Conservation (phyloP, 2,113 vertebrate genomes). For the Cottus gobio region DNA sequence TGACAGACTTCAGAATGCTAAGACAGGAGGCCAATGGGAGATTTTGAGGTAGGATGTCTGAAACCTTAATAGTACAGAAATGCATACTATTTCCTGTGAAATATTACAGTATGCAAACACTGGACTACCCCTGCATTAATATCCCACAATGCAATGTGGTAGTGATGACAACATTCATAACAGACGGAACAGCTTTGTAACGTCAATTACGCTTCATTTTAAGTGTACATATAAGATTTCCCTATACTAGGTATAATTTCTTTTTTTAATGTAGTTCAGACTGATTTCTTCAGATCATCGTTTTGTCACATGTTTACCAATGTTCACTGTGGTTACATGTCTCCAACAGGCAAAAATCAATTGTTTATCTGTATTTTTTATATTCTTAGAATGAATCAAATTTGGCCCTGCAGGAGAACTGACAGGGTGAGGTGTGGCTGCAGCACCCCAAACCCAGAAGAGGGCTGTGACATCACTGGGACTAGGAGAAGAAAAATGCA, state of each 20-base stretch:
- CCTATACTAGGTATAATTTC: neutral
- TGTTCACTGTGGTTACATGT: neutral
- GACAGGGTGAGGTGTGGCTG: slow-evolving; percentile 1
- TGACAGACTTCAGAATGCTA: neutral
- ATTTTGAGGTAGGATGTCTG: neutral
- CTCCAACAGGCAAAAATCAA: slow-evolving; percentile 6
- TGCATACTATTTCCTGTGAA: neutral
- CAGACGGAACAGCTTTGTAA: neutral
- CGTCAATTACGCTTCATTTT: neutral
- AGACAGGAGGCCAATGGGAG: neutral
- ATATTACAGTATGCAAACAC: neutral
- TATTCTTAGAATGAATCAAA: slow-evolving; percentile 3
- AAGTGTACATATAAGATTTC: neutral
- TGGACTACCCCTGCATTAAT: neutral
- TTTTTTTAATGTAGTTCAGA: too few relatives aligned
- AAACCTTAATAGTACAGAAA: neutral
- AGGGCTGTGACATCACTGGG: slow-evolving; percentile 38
- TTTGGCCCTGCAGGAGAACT: neutral
- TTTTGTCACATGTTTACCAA: neutral
- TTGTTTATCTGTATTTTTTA: slow-evolving; percentile 23
- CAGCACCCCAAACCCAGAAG: slow-evolving; percentile 3
- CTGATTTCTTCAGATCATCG: too few relatives aligned
- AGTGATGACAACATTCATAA: too few relatives aligned
- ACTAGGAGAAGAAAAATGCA: neutral
- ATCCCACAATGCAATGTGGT: neutral